Conservation (phyloP, 2,888 invertebrate species). For the Hydroisotoma schaefferi region DNA sequence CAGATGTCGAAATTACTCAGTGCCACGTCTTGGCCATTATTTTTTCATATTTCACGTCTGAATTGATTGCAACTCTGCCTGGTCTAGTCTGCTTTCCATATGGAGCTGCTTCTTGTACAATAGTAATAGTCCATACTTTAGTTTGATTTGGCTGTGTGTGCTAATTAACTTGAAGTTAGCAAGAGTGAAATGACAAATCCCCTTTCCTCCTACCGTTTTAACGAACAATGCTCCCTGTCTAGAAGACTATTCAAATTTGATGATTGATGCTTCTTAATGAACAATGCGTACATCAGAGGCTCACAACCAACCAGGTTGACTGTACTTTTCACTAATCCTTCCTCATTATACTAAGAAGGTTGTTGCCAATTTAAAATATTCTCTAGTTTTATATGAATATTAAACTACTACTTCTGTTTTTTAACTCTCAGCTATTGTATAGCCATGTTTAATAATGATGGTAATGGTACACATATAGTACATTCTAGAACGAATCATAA, state of each 20-base stretch:
- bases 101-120: no score
- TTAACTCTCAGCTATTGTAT: no score
- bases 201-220: conserved; percentile 22
- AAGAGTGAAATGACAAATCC: conserved; percentile 21
- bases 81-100: background rate
- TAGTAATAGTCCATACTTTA: no score
- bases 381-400: no score
- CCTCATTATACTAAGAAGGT: background rate
- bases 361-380: no score
- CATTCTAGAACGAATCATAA: no score
- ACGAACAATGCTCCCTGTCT: conserved; percentile 9
- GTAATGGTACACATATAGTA: no score
- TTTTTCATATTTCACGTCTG: conserved; percentile 15
- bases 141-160: background rate
- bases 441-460: no score
- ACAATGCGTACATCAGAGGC: no score
- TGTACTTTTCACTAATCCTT: background rate
- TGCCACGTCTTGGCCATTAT: conserved; percentile 7
- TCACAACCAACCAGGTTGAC: background rate
- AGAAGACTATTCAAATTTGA: conserved; percentile 3
- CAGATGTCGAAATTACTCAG: conserved; percentile 11
- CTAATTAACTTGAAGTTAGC: conserved; percentile 13
- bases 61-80: conserved; percentile 1
- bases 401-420: no score
- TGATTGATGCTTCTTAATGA: conserved; percentile 14